These are phyloP conservation scores for Poeciliopsis gracilis DNA, from an alignment of 2,797 vertebrate genomes.

Conservation along the genomic window DNA sequence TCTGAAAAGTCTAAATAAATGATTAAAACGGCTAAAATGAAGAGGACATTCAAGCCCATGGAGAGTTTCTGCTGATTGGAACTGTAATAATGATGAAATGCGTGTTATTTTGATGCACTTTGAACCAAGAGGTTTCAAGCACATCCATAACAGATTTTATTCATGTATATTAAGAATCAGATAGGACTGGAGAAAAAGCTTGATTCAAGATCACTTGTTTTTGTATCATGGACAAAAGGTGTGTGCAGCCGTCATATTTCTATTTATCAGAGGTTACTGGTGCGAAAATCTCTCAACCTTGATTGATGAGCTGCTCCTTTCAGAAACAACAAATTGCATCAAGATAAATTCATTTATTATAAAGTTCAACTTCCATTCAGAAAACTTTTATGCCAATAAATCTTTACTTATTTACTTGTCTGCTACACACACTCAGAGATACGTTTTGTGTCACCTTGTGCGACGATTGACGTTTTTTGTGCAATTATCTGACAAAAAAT, in stretches of 20 bases:
- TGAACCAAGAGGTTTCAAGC: not conserved
- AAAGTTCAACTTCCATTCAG: conserved; percentile 2
- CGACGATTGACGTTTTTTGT: conserved; percentile 14
- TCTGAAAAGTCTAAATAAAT: not conserved
- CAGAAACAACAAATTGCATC: not conserved
- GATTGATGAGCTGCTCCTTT: conserved; percentile 8
- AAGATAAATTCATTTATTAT: conserved; percentile 7
- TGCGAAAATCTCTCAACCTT: not conserved
- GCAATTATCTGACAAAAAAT: conserved; percentile 30
- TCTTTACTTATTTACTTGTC: not conserved
- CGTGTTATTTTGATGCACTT: conserved; percentile 2
- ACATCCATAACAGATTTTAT: not conserved
- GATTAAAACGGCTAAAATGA: not conserved
- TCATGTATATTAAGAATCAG: not conserved
- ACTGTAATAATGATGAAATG: conserved; percentile 2
- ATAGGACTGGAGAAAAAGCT: not conserved
- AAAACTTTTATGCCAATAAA: not conserved
- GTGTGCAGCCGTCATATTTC: not conserved
- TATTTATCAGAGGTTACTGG: conserved; percentile 4
- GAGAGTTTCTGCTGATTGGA: not conserved
- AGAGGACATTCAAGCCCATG: not conserved
- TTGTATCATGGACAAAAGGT: not conserved
- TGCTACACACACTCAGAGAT: not conserved
- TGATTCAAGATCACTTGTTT: not conserved
- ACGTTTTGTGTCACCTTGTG: conserved; percentile 19